Conservation (phyloP, 2,113 vertebrate genomes). For the Sorex araneus region DNA sequence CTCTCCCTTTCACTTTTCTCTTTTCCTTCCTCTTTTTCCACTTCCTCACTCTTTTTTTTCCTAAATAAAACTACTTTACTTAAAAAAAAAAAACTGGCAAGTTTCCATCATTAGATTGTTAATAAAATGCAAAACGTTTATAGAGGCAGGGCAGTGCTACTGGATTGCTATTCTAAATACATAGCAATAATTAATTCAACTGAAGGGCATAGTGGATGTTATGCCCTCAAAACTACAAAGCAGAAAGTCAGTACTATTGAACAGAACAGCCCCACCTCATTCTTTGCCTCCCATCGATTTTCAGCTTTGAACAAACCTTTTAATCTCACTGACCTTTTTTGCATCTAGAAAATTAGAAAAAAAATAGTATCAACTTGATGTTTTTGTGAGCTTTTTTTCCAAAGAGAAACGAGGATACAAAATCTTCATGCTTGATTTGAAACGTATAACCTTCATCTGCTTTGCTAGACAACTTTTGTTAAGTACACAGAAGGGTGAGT, state of each 20-base stretch:
- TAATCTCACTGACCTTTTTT: neutral
- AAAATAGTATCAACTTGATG: neutral
- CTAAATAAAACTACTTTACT: neutral
- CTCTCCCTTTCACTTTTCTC: no score
- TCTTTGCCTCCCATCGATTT: neutral
- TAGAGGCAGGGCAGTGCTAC: no score
- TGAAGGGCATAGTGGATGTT: fast-evolving
- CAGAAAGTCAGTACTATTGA: neutral
- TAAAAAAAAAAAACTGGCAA: neutral
- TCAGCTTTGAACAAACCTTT: neutral
- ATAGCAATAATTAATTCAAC: neutral
- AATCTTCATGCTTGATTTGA: constrained; percentile 26
- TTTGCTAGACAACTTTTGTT: neutral
- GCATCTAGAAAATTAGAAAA: neutral
- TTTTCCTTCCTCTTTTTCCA: no score
- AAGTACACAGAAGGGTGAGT: neutral
- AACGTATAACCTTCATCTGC: neutral
- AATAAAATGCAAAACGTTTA: neutral
- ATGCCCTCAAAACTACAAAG: fast-evolving
- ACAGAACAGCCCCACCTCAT: no score
- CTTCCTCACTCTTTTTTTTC: no score
- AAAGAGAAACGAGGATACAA: neutral
- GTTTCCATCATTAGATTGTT: neutral
- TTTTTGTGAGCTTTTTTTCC: neutral
- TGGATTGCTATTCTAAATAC: neutral